These are phyloP conservation scores for Benitochromis conjunctus DNA, from an alignment of 2,113 vertebrate species.

Conservation along the genomic window DNA sequence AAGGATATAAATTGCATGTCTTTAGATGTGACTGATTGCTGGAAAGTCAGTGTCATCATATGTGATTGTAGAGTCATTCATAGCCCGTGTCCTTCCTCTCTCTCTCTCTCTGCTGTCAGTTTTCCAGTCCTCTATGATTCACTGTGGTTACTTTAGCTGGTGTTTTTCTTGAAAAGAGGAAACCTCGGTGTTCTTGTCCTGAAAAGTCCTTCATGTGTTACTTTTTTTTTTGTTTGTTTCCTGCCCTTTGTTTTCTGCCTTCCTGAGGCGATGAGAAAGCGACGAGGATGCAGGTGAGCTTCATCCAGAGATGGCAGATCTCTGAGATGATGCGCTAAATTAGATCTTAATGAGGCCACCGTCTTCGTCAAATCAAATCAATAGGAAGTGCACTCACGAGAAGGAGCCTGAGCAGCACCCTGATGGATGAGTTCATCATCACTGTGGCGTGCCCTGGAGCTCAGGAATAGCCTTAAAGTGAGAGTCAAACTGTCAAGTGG, in stretches of 20 bases:
- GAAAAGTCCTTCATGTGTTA: neutral
- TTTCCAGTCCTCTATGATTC: constrained; percentile 19
- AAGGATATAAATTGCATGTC: neutral
- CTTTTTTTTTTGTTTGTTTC: neutral
- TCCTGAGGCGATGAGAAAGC: neutral
- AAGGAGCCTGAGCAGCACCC: constrained; percentile 3
- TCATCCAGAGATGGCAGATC: neutral
- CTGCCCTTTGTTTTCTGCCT: neutral
- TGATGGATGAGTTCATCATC: constrained; percentile 31
- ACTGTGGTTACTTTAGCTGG: neutral
- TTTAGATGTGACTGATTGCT: neutral
- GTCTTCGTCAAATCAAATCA: constrained; percentile 29
- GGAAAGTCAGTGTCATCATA: constrained; percentile 23
- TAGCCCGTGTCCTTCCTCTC: neutral
- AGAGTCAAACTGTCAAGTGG: constrained; percentile 44
- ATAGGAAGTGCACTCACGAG: neutral
- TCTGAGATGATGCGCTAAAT: constrained; percentile 18
- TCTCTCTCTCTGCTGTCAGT: neutral
- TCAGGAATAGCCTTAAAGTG: constrained; percentile 38
- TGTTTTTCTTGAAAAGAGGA: neutral
- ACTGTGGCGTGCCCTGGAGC: neutral
- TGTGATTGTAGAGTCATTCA: neutral
- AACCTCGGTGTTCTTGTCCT: neutral
- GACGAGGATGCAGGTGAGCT: neutral
- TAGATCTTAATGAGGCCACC: constrained; percentile 35